Evolutionary conservation across 2,888 invertebrate species (phyloP), one percentile per base, ranked within the genome.

Genomic region (Ceraclea dissimilis): DNA sequence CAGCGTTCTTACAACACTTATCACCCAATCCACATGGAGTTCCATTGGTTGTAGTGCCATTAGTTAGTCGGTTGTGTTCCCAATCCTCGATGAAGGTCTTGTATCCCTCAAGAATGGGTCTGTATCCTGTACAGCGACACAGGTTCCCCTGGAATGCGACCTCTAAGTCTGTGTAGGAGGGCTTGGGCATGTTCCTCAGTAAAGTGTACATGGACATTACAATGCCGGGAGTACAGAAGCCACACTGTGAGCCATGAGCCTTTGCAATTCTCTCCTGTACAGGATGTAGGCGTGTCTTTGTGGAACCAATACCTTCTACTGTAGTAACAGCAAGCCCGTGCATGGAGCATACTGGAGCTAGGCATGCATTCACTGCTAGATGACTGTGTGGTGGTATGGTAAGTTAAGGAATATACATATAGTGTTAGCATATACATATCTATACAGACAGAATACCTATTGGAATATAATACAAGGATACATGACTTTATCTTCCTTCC

Each of bases 121-220:
- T 80, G 66, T 96, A 96, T 0, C 96, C 96, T 0, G 96, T 96
- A 69, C 96, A 96, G 59, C 96, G 81, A 65, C 95, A 96, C 10
- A 96, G 75, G 65, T 83, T 84, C 67, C 92, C 91, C 78, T 92
- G 91, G 63, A 92, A 84, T 0, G 90, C 83, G 5, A 82, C 78
- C 70, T 93, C 92, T 63, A 94, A 73, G 60, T 93, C 86, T 13
- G 80, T 71, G 78, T 89, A 86, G 0, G 80, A 76, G 4, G 94
- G 90, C 65, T 81, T 79, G 0, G 82, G 78, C 44, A 82, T 81
- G 64, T 81, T 88, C 65, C 96, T 76, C 0, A 96, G 72, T 44
- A 96, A 74, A 0, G 93, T 79, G 67, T 95, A 96, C 93, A 96
- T 93, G 1, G 95, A 94, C 96, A 97, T 97, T 0, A 97, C 91